Evolutionary conservation across 2,888 invertebrate genomes (phyloP).

Genomic region (Hoplodrina ambigua): DNA sequence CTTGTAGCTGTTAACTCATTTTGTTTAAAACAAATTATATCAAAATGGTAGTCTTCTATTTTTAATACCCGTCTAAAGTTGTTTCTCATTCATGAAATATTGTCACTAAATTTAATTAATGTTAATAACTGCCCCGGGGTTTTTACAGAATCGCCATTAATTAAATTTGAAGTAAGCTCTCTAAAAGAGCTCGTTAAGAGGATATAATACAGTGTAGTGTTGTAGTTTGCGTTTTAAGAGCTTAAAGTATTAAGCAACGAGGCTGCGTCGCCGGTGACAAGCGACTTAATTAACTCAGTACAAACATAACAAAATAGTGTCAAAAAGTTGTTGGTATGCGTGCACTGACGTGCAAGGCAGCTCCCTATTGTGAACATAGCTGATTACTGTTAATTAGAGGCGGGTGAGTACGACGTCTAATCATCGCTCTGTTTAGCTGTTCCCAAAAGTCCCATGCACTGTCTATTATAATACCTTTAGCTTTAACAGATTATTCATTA

Average conservation of each 20-base stretch:
- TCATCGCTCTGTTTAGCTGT: constrained; percentile 25
- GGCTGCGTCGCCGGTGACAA: constrained; percentile 82
- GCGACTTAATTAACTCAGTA: constrained; percentile 83
- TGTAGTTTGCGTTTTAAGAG: constrained; percentile 84
- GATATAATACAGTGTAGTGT: constrained; percentile 79
- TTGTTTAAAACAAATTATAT: neutral
- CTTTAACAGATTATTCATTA: constrained; percentile 15
- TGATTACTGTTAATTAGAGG: constrained; percentile 40
- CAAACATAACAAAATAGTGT: constrained; percentile 76
- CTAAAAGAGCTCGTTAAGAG: constrained; percentile 79
- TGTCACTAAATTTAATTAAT: constrained; percentile 62
- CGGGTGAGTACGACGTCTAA: constrained; percentile 21
- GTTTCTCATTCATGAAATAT: constrained; percentile 48
- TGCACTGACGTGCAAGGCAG: constrained; percentile 19
- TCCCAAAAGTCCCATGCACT: constrained; percentile 6
- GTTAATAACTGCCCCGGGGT: constrained; percentile 55
- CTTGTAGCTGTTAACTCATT: constrained; percentile 9
- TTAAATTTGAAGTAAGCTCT: constrained; percentile 79
- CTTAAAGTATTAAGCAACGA: constrained; percentile 82
- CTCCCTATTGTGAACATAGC: constrained; percentile 25
- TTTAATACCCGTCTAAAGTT: constrained; percentile 32
- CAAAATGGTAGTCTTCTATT: constrained; percentile 18
- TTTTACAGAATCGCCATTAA: constrained; percentile 75
- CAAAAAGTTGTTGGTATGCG: constrained; percentile 68
- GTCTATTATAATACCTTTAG: constrained; percentile 12